Base-by-base conservation (phyloP, 1,140 invertebrate genomes). In the Neodiprion fabricii region DNA sequence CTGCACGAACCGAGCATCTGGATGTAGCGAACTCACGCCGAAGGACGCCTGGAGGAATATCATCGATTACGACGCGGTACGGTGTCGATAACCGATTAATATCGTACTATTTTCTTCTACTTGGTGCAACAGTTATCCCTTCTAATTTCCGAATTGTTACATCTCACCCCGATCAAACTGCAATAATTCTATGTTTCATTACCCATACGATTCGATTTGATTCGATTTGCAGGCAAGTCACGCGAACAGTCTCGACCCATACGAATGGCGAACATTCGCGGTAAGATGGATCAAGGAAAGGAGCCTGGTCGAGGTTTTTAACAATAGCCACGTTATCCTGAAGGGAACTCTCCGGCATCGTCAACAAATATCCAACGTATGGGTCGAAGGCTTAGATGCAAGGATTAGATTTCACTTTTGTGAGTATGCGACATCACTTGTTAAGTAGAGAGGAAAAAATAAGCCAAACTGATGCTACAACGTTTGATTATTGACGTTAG, bases 351-450 rank as follows among this genome's bases (percentile, higher is more conserved):
- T 21, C 10, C 21, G 9, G 9, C 10, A 68, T 14, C 28, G 28
- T 1, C n/a, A 17, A 17, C 67, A 21, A 68, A 61, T 61, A 21
- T 9, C 10, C 67, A 1, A 68, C 3, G 28, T 17, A 21, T 68
- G 11, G 21, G 28, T 78, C 5, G n/a, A n/a, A 77, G 74, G 12
- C 1, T 0, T 0, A 0, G 0, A n/a, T 5, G 70, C 72, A 23
- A 53, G 77, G 1, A 67, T 78, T 28, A 76, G 81, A n/a, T 70
- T 79, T 71, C 80, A 82, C 70, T 47, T 23, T 66, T 82, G 81
- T 82, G 23, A 72, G 78, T 74, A 23, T 1, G 50, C 11, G 49
- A 28, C 68, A 9, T 4, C 47, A n/a, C 9, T 8, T 47, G 49
- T 17, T 17, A 17, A 7, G 73, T 48, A 0, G 1, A 9, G 2